Evolutionary conservation across 2,113 vertebrate species (phyloP).

Genomic region (Sapayoa aenigma): DNA sequence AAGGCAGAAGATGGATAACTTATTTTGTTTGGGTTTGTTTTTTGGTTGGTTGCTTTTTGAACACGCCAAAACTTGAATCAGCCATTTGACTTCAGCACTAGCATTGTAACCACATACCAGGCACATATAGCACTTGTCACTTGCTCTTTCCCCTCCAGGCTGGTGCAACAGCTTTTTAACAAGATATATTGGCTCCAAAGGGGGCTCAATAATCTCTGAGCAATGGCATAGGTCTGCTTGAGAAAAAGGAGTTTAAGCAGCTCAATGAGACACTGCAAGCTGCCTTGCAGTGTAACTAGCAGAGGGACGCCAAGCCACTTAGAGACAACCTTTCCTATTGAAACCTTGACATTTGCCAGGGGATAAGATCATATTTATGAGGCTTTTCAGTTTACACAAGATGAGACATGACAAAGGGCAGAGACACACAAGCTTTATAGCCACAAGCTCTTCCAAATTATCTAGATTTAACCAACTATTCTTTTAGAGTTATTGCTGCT

Average conservation of each 20-base stretch:
- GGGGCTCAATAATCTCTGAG: neutral
- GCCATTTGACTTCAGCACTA: neutral
- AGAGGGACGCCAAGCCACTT: neutral
- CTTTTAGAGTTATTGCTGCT: neutral
- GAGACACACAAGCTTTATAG: neutral
- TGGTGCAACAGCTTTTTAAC: neutral
- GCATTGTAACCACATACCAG: neutral
- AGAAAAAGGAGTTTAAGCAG: neutral
- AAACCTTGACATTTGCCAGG: neutral
- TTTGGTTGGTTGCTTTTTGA: neutral
- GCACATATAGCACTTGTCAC: neutral
- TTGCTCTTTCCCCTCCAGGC: neutral
- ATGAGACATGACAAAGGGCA: neutral
- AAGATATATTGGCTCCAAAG: neutral
- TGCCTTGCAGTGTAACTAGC: neutral
- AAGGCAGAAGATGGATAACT: neutral
- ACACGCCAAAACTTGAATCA: neutral
- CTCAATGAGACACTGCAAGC: neutral
- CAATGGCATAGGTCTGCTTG: neutral
- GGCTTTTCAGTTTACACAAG: neutral
- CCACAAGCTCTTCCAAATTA: neutral
- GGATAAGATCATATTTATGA: neutral
- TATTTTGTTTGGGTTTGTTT: neutral
- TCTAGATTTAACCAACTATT: neutral
- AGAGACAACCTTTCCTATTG: neutral